Evolutionary conservation across 2,888 invertebrate species (phyloP), one percentile per base, ranked within the genome.

Genomic region (Teinopalpus imperialis): DNA sequence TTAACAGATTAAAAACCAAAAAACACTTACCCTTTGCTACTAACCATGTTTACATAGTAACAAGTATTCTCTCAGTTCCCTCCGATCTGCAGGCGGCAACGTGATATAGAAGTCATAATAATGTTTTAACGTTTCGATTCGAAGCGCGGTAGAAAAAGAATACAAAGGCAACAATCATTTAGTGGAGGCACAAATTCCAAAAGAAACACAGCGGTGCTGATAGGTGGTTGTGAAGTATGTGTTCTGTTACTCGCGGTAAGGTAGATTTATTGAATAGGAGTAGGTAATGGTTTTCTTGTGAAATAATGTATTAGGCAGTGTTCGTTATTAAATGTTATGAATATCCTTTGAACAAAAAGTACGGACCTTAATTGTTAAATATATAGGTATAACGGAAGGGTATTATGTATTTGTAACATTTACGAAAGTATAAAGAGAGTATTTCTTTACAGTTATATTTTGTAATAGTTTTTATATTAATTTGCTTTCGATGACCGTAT

Each of bases 131-230:
- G 66, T 74, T 70, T 66, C 66, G 69, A 73, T 71, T 69, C 64
- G 66, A 72, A 63, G 60, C 62, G 62, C 67, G 59, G 63, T 60
- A 65, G 67, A 72, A 73, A 46, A 74, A 73, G 59, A 72, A 74
- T 70, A 73, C 67, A 72, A 71, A 69, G 67, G 62, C 63, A 70
- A 68, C 72, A 72, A 74, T 74, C 75, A 75, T 76, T 76, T 75
- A 75, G 74, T 74, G 70, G 61, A 69, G 71, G 72, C 71, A 74
- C 72, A 72, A 71, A 77, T 75, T 75, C 74, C 75, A 68, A 73
- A 65, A 69, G 69, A 70, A 68, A 71, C 67, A 70, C 61, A 59
- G 59, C 66, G 27, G 53, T 64, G 66, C 56, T 68, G 68, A 69
- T 74, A 71, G 71, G 60, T 58, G 63, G 68, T 63, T 63, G 68